These are phyloP conservation scores for Proterorhinus semilunaris DNA, from an alignment of 2,113 vertebrate species.

Conservation along the genomic window DNA sequence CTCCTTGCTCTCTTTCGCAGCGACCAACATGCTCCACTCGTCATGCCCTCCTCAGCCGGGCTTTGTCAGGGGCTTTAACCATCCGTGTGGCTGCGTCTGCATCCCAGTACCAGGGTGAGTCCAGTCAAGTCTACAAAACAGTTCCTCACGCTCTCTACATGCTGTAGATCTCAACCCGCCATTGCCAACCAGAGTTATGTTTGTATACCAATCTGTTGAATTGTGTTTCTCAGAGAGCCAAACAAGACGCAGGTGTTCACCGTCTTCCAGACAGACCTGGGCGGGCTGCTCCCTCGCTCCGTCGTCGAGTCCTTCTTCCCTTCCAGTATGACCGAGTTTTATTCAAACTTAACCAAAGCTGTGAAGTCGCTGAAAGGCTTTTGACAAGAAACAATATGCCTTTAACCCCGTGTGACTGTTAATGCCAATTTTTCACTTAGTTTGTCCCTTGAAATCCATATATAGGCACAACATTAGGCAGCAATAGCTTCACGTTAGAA, in stretches of 20 bases:
- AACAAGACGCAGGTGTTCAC: conserved; percentile 82
- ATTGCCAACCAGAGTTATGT: no score
- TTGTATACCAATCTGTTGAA: background rate
- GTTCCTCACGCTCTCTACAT: background rate
- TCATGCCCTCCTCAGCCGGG: conserved; percentile 80
- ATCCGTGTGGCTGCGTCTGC: conserved; percentile 91
- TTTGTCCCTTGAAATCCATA: background rate
- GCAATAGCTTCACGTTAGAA: no score
- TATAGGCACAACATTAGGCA: background rate
- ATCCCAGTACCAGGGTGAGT: conserved; percentile 88
- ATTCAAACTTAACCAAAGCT: conserved; percentile 83
- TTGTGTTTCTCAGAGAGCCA: conserved; percentile 78
- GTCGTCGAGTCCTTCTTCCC: conserved; percentile 96
- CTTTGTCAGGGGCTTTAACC: conserved; percentile 89
- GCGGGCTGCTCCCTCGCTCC: conserved; percentile 86
- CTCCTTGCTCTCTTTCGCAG: conserved; percentile 64
- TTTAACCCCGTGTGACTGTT: background rate
- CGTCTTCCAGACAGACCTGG: conserved; percentile 95
- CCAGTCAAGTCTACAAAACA: background rate
- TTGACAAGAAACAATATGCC: conserved; percentile 27
- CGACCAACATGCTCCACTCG: conserved; percentile 83
- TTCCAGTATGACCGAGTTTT: conserved; percentile 87
- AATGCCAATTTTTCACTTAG: background rate
- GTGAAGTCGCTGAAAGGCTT: conserved; percentile 76
- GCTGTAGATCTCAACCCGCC: background rate